Evolutionary conservation across 1,140 invertebrate genomes (phyloP).

Genomic region (Rhopalosiphum padi): DNA sequence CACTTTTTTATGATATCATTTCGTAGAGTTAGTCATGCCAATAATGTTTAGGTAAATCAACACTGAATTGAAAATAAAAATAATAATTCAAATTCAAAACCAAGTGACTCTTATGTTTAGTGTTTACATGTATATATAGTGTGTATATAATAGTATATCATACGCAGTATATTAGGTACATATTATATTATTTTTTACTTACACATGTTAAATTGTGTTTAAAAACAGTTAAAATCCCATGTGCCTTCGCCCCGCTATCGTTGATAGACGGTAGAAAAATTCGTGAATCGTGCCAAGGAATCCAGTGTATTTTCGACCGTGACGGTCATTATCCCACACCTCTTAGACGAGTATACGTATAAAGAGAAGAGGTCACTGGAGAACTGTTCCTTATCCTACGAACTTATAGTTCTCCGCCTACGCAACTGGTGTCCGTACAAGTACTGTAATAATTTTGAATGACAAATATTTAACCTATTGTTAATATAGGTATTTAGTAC

Average conservation of each 20-base stretch:
- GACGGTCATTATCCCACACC: constrained; percentile 55
- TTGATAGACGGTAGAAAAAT: constrained; percentile 49
- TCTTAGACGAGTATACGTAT: constrained; percentile 10
- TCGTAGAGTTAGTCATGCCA: not conserved
- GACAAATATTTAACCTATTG: constrained; percentile 1
- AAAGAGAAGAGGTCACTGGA: constrained; percentile 50
- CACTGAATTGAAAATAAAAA: not conserved
- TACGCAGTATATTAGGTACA: not conserved
- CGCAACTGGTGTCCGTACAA: not conserved
- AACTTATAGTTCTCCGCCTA: not conserved
- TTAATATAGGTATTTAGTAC: not conserved
- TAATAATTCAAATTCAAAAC: not conserved
- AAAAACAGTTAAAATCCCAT: constrained; percentile 50
- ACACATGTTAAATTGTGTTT: constrained; percentile 22
- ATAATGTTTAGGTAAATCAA: not conserved
- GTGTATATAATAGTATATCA: not conserved
- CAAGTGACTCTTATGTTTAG: not conserved
- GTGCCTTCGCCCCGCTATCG: not conserved
- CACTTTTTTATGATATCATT: not conserved
- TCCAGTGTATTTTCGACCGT: constrained; percentile 56
- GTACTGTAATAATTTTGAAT: constrained; percentile 3
- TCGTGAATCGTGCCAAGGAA: constrained; percentile 57
- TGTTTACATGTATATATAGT: not conserved
- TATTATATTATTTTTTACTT: constrained; percentile 14
- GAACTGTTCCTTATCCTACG: constrained; percentile 45